phyloP scores from a whole-genome alignment of 2,113 vertebrate genomes.

The Dasyurus viverrinus region DNA sequence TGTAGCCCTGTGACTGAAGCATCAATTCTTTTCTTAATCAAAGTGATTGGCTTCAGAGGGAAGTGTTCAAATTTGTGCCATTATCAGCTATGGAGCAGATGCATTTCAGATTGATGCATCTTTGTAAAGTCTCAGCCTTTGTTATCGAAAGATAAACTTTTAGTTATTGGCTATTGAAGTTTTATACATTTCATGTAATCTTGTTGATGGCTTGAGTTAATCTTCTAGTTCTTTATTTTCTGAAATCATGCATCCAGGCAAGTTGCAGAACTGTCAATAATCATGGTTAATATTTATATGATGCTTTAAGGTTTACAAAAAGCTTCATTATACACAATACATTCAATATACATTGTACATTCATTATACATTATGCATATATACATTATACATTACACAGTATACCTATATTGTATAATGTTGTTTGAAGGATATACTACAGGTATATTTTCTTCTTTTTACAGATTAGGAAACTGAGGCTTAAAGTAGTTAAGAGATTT shows the following conservation, averaged over 20 bases:
- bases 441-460: not conserved
- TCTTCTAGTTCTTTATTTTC: not conserved
- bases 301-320: not conserved
- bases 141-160: not conserved
- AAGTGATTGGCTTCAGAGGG: not conserved
- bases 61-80: not conserved
- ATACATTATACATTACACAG: too few species aligned
- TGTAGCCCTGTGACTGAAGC: not conserved
- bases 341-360: too few species aligned
- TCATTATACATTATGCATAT: too few species aligned
- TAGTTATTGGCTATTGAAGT: not conserved
- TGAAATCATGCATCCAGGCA: not conserved
- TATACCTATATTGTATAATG: not conserved
- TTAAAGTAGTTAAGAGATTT: not conserved
- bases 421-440: not conserved
- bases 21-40: not conserved
- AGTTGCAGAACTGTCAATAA: not conserved
- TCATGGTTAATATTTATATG: not conserved
- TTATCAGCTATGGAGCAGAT: not conserved
- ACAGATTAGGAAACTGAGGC: not conserved
- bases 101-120: accelerated
- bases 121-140: too few species aligned
- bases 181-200: not conserved
- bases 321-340: not conserved
- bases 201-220: too few species aligned